These are phyloP conservation scores for Hypothenemus hampei DNA, from an alignment of 1,140 invertebrate genomes.

Conservation along the genomic window DNA sequence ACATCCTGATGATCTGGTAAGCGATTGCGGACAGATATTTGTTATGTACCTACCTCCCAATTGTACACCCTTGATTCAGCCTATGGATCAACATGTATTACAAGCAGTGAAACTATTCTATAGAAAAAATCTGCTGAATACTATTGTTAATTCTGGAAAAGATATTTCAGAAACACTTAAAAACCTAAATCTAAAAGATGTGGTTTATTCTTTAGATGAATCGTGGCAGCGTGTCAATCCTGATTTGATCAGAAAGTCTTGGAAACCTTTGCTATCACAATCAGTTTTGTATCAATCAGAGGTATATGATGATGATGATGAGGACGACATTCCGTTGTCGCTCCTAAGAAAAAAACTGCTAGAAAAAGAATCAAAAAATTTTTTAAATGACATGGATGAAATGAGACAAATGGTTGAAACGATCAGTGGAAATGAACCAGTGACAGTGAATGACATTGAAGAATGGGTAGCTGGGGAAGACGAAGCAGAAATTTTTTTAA, in stretches of 20 bases:
- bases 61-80: conserved; percentile 41
- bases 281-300: no score
- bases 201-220: not conserved
- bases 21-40: conserved; percentile 27
- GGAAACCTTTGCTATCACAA: no score
- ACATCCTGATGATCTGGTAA: not conserved
- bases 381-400: not conserved
- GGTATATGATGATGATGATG: no score
- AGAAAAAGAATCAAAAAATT: no score
- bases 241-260: no score
- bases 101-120: conserved; percentile 28
- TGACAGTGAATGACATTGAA: not conserved
- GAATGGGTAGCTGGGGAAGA: not conserved
- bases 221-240: not conserved
- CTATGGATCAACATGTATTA: conserved; percentile 43
- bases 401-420: not conserved
- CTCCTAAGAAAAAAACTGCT: not conserved
- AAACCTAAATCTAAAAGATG: not conserved
- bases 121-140: conserved; percentile 24
- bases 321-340: not conserved
- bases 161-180: not conserved
- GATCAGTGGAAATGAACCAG: not conserved
- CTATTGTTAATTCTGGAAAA: not conserved
- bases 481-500: not conserved
- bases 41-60: conserved; percentile 46